phyloP scores from a whole-genome alignment of 1,140 invertebrate genomes.

The Drosophila suzukii region DNA sequence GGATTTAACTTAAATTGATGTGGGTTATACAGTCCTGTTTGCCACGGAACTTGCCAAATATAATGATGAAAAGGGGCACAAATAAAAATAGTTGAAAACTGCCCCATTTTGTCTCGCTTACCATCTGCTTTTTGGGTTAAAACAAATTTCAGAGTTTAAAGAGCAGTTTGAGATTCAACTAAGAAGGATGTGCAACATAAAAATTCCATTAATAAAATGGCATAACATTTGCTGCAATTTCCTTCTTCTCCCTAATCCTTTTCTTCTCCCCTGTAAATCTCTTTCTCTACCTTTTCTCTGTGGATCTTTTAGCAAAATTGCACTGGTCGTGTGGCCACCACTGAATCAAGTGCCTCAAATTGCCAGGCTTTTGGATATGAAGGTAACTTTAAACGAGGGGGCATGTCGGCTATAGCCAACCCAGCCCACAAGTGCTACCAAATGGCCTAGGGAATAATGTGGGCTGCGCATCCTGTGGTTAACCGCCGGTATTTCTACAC shows the following conservation, averaged over 20 bases:
- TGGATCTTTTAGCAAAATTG: conserved; percentile 46
- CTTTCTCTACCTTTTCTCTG: not conserved
- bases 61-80: not conserved
- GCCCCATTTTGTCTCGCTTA: conserved; percentile 6
- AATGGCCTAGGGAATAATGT: conserved; percentile 25
- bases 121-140: conserved; percentile 20
- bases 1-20: conserved; percentile 75
- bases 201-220: conserved; percentile 73
- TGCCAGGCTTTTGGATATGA: conserved; percentile 23
- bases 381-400: conserved; percentile 31
- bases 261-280: conserved; percentile 1
- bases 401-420: not conserved
- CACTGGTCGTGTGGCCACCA: conserved; percentile 20
- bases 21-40: conserved; percentile 44
- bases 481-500: conserved; percentile 39
- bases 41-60: not conserved
- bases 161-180: not conserved
- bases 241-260: not conserved
- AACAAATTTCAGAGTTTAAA: conserved; percentile 28
- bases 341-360: conserved; percentile 36
- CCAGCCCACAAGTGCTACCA: conserved; percentile 22
- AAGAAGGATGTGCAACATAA: conserved; percentile 39
- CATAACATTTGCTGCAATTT: conserved; percentile 46
- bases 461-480: conserved; percentile 29
- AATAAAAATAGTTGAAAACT: not conserved